phyloP scores from a whole-genome alignment of 2,797 vertebrate species.

The Pristis pectinata region DNA sequence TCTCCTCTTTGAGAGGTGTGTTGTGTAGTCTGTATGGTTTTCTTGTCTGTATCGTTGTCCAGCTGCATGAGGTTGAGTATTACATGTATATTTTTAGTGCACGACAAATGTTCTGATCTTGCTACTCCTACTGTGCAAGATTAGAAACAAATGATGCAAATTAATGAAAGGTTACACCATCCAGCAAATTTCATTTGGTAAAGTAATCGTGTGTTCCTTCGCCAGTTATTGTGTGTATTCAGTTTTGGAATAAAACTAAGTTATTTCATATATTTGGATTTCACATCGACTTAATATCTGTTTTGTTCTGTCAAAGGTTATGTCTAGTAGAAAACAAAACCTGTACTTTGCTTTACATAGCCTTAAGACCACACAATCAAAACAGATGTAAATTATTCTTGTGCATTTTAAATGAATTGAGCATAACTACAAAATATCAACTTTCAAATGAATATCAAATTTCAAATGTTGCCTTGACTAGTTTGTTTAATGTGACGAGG shows the following conservation, averaged over 20 bases:
- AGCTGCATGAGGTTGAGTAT: constrained; percentile 79
- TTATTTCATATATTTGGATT: neutral
- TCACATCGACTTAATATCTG: neutral
- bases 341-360: neutral
- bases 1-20: constrained; percentile 70
- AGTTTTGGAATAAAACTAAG: constrained; percentile 11
- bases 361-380: neutral
- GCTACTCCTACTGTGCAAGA: constrained; percentile 48
- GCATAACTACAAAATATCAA: constrained; percentile 13
- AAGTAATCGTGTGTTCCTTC: neutral
- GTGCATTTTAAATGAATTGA: constrained; percentile 11
- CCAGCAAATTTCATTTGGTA: neutral
- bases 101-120: constrained; percentile 63
- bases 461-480: constrained; percentile 5
- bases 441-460: neutral
- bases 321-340: neutral
- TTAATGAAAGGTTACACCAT: constrained; percentile 20
- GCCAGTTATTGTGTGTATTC: neutral
- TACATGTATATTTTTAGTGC: constrained; percentile 66
- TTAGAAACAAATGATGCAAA: constrained; percentile 4
- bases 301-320: constrained; percentile 6
- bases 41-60: constrained; percentile 54
- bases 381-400: neutral
- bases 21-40: constrained; percentile 53
- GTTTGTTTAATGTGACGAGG: constrained; percentile 15